These are phyloP conservation scores for Siniperca obscura DNA, from an alignment of 2,797 vertebrate species.

Conservation along the genomic window DNA sequence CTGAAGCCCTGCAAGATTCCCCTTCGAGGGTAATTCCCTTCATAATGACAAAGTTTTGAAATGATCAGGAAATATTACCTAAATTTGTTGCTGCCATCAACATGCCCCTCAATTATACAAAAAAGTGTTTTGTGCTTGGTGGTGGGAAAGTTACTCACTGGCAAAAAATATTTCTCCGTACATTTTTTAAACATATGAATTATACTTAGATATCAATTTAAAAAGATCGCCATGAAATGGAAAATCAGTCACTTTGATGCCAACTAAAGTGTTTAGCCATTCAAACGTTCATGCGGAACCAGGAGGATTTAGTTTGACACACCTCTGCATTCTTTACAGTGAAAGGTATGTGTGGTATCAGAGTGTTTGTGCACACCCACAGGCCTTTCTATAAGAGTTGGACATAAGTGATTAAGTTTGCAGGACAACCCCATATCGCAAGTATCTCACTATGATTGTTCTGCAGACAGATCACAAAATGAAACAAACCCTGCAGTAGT, in stretches of 20 bases:
- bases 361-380: conserved; percentile 18
- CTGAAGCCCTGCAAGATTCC: not conserved
- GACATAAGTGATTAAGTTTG: conserved; percentile 6
- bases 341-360: conserved; percentile 18
- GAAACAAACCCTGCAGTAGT: not conserved
- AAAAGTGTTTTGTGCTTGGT: not conserved
- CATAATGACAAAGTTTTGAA: not conserved
- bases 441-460: not conserved
- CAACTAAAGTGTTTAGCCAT: not conserved
- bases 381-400: not conserved
- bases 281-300: not conserved
- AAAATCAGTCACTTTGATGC: not conserved
- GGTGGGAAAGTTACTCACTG: not conserved
- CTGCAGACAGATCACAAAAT: not conserved
- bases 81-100: not conserved
- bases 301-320: conserved; percentile 18
- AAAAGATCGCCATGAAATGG: not conserved
- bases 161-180: not conserved
- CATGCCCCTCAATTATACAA: not conserved
- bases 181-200: not conserved
- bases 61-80: not conserved
- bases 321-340: conserved; percentile 9
- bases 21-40: not conserved
- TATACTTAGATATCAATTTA: not conserved
- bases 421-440: not conserved